These are phyloP conservation scores for Cuniculus paca DNA, from an alignment of 2,797 vertebrate genomes.

Conservation along the genomic window DNA sequence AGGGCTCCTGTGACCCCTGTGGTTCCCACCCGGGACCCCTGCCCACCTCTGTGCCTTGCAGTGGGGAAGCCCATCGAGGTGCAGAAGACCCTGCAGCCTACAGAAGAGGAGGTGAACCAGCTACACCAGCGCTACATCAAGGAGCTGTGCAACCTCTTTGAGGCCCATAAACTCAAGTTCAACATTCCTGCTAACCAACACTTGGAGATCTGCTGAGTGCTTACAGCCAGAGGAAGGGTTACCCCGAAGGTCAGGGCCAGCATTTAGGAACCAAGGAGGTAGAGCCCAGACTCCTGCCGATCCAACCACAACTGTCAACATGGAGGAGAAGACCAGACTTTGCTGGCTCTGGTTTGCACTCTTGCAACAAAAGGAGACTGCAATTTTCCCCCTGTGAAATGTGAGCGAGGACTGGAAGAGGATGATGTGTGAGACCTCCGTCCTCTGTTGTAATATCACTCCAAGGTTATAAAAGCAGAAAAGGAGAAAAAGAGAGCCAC, in stretches of 20 bases:
- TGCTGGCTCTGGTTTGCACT: neutral
- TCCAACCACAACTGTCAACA: neutral
- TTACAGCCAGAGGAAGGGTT: neutral
- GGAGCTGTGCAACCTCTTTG: slow-evolving; percentile 93
- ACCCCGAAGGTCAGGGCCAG: neutral
- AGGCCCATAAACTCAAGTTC: slow-evolving; percentile 94
- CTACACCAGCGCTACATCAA: slow-evolving; percentile 93
- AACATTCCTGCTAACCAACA: slow-evolving; percentile 92
- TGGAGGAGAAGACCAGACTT: neutral
- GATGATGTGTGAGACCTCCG: neutral
- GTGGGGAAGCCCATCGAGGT: slow-evolving; percentile 96
- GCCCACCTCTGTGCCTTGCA: slow-evolving; percentile 82
- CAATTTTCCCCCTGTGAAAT: neutral
- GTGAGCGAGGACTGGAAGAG: neutral
- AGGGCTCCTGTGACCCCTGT: neutral
- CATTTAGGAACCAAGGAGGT: neutral
- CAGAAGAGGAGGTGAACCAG: slow-evolving; percentile 90
- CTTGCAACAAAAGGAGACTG: neutral
- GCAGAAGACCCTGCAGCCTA: slow-evolving; percentile 89
- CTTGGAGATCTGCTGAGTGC: slow-evolving; percentile 91
- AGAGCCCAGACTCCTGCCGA: neutral
- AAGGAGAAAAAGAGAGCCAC: neutral
- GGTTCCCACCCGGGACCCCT: neutral
- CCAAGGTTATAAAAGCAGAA: neutral
- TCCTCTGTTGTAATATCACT: slow-evolving; percentile 13